These are phyloP conservation scores for Sericinus montela DNA, from an alignment of 2,888 invertebrate genomes.

Conservation along the genomic window DNA sequence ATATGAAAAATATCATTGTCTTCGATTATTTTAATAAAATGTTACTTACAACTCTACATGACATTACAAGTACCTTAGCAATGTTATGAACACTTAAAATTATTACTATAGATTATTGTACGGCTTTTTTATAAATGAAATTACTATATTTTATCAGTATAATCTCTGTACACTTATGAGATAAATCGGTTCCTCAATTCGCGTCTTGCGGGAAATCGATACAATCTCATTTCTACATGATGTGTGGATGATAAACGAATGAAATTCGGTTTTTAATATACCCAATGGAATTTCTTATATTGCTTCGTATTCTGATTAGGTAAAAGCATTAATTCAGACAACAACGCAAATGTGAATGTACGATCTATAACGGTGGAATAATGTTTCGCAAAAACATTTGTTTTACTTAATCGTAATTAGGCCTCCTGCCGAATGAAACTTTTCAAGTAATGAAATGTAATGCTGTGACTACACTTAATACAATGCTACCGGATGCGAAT, in stretches of 20 bases:
- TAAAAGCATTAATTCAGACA: constrained; percentile 10
- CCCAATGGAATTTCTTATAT: not conserved
- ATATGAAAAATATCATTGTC: too few species aligned
- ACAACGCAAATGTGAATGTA: not conserved
- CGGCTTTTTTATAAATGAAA: too few species aligned
- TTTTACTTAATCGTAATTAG: not conserved
- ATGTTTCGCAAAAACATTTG: not conserved
- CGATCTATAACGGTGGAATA: constrained; percentile 1
- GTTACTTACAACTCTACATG: too few species aligned
- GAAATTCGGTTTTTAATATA: constrained; percentile 5
- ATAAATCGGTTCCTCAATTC: not conserved
- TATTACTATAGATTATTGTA: too few species aligned
- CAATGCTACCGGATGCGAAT: not conserved
- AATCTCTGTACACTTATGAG: not conserved
- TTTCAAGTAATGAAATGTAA: not conserved
- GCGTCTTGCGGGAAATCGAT: not conserved
- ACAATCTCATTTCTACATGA: constrained; percentile 1
- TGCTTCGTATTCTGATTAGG: constrained; percentile 4
- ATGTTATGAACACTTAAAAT: too few species aligned
- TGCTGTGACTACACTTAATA: not conserved
- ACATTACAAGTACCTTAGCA: too few species aligned
- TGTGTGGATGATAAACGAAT: not conserved
- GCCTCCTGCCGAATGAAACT: not conserved
- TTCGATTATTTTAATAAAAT: too few species aligned
- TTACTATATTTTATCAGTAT: not conserved